Evolutionary conservation across 2,888 invertebrate species (phyloP).

Genomic region (Perithous albicinctus): DNA sequence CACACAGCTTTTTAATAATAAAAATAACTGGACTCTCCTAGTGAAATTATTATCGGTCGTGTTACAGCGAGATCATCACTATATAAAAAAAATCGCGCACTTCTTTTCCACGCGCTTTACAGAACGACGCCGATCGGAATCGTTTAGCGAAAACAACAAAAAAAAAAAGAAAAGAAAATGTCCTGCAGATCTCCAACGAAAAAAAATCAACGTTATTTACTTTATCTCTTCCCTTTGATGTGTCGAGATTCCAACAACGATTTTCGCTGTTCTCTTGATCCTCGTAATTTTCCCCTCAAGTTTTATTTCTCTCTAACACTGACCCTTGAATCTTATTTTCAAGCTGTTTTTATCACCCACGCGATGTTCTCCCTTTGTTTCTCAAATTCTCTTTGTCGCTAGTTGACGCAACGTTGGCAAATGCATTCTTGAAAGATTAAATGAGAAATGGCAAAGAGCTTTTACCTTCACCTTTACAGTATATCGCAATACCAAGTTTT

Average conservation of each 20-base stretch:
- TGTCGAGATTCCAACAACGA: conserved; percentile 5
- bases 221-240: not conserved
- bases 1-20: conserved; percentile 2
- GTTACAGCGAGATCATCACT: conserved; percentile 9
- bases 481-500: not conserved
- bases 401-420: not conserved
- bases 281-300: not conserved
- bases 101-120: conserved; percentile 20
- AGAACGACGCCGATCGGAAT: not conserved
- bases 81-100: conserved; percentile 24
- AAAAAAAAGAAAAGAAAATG: not conserved
- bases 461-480: not conserved
- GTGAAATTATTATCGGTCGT: conserved; percentile 27
- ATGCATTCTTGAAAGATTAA: not conserved
- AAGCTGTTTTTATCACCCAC: conserved; percentile 11
- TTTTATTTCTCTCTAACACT: not conserved
- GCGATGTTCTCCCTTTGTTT: not conserved
- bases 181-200: conserved; percentile 9
- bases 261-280: conserved; percentile 9
- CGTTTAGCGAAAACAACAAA: not conserved
- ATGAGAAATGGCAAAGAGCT: not conserved
- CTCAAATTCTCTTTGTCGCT: conserved; percentile 10
- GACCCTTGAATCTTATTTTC: not conserved
- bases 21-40: conserved; percentile 20
- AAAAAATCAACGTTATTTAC: conserved; percentile 20